phyloP scores from a whole-genome alignment of 1,140 invertebrate genomes.

The Bombus breviceps region DNA sequence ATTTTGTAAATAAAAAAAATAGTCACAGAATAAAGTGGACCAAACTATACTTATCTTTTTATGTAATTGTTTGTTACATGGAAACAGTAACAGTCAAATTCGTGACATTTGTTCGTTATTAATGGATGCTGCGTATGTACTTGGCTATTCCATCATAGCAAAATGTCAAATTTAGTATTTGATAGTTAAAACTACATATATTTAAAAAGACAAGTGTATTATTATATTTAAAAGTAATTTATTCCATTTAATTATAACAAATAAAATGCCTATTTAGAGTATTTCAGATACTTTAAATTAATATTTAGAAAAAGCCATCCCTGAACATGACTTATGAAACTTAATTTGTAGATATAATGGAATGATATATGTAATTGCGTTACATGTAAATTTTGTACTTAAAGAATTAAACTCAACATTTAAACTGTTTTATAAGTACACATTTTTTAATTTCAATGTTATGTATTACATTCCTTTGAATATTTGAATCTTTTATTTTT shows the following conservation, averaged over 20 bases:
- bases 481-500: not conserved
- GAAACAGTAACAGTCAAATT: not conserved
- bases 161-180: not conserved
- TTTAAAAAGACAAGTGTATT: not conserved
- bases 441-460: not conserved
- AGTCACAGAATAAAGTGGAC: constrained; percentile 37
- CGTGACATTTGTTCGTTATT: not conserved
- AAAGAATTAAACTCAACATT: constrained; percentile 5
- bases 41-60: constrained; percentile 39
- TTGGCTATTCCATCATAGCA: not conserved
- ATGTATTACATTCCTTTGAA: not conserved
- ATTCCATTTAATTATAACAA: not conserved
- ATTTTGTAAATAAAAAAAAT: constrained; percentile 39
- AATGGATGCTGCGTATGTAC: not conserved
- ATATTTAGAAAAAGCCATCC: not conserved
- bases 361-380: constrained; percentile 2
- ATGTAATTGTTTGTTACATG: constrained; percentile 12
- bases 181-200: not conserved
- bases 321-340: not conserved
- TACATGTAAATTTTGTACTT: constrained; percentile 1
- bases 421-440: not conserved
- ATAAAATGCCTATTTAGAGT: not conserved
- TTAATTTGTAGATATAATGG: not conserved
- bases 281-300: not conserved
- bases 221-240: constrained; percentile 5